These are phyloP conservation scores for Anoura caudifer DNA, from an alignment of 2,113 vertebrate genomes.

Conservation along the genomic window DNA sequence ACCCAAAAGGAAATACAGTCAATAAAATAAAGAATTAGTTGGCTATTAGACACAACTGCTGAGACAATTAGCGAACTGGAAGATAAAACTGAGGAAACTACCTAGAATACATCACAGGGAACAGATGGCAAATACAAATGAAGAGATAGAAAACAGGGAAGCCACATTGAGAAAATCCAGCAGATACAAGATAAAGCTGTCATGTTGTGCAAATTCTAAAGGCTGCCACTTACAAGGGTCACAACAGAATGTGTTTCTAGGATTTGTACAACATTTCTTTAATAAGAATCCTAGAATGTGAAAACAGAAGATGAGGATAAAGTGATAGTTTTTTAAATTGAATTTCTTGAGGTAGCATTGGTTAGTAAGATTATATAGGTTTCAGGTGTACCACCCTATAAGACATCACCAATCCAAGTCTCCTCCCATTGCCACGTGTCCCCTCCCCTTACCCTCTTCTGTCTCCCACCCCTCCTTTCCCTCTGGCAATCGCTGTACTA, in stretches of 20 bases:
- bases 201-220: background rate
- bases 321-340: background rate
- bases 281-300: background rate
- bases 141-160: background rate
- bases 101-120: background rate
- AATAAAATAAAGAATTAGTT: background rate
- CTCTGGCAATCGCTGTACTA: background rate
- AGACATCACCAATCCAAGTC: no score
- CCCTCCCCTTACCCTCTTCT: background rate
- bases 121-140: background rate
- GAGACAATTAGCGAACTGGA: background rate
- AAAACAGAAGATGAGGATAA: background rate
- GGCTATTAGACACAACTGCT: background rate
- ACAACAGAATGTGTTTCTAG: background rate
- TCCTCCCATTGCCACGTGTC: background rate
- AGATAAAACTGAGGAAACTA: background rate
- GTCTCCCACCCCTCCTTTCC: no score
- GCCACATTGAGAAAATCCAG: background rate
- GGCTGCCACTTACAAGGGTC: background rate
- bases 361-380: no score
- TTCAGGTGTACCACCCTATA: no score
- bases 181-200: background rate
- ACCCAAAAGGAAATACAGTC: background rate
- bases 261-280: background rate
- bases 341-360: background rate